phyloP scores from a whole-genome alignment of 2,113 vertebrate species.

The Zosterops japonicus region DNA sequence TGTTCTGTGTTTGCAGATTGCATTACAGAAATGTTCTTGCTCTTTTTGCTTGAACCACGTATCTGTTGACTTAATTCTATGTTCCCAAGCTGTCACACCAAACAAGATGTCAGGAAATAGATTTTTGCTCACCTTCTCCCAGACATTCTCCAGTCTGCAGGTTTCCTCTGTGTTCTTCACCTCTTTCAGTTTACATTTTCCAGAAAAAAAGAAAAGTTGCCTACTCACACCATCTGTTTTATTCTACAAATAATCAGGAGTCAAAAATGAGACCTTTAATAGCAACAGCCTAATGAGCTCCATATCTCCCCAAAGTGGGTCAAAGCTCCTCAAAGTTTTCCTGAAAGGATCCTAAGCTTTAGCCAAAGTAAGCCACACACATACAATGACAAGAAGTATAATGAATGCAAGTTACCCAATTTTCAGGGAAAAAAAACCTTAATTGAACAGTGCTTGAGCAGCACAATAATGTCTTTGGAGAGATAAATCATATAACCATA shows the following conservation, averaged over 20 bases:
- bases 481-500: neutral
- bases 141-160: neutral
- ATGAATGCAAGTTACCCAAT: neutral
- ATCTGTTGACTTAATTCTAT: neutral
- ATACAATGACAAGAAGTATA: neutral
- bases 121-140: neutral
- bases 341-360: neutral
- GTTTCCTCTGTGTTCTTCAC: fast-evolving
- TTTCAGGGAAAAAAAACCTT: neutral
- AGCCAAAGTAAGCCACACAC: neutral
- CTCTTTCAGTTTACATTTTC: neutral
- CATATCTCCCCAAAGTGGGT: neutral
- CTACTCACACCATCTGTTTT: neutral
- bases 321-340: neutral
- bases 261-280: neutral
- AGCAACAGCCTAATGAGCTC: neutral
- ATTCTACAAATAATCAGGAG: neutral
- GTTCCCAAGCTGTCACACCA: neutral
- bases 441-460: neutral
- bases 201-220: neutral
- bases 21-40: neutral
- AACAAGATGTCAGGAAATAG: neutral
- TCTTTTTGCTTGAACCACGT: neutral
- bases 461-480: neutral
- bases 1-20: fast-evolving